phyloP scores from a whole-genome alignment of 2,113 vertebrate genomes.

The Struthidea cinerea region DNA sequence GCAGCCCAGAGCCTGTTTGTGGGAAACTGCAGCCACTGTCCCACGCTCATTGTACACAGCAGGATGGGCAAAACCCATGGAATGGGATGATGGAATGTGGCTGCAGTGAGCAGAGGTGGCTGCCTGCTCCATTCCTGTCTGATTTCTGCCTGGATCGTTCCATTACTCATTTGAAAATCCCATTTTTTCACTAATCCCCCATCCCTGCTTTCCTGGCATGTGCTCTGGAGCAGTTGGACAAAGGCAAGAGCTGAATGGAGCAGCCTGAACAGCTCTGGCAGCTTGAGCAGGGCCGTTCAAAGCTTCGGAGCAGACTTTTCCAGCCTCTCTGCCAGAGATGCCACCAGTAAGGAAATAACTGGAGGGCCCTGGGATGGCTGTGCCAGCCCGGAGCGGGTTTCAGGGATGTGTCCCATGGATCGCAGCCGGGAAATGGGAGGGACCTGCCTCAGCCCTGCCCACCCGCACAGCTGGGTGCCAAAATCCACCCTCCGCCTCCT shows the following conservation, averaged over 20 bases:
- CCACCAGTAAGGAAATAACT: neutral
- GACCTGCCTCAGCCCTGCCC: neutral
- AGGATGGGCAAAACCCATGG: neutral
- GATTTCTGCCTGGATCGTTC: neutral
- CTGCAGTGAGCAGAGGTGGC: neutral
- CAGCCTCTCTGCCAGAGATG: neutral
- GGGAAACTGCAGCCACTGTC: too few species aligned
- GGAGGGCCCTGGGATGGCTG: neutral
- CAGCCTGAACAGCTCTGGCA: rapidly evolving
- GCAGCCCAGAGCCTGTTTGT: neutral
- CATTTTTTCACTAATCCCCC: neutral
- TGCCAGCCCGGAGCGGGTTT: rapidly evolving
- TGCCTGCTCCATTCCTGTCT: neutral
- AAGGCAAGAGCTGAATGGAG: rapidly evolving
- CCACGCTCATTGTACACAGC: neutral
- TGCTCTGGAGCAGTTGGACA: rapidly evolving
- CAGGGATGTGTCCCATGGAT: neutral
- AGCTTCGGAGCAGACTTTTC: neutral
- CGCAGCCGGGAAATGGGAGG: rapidly evolving
- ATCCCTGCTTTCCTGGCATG: neutral
- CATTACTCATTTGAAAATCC: neutral
- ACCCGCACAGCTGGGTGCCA: neutral
- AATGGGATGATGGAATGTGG: rapidly evolving
- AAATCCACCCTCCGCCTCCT: neutral
- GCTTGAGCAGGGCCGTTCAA: rapidly evolving